A percentile compares a stretch with the other conserved stretches of the same genome.
Conservation (phyloP, 2,113 vertebrate species). For the Stictonetta naevosa region DNA sequence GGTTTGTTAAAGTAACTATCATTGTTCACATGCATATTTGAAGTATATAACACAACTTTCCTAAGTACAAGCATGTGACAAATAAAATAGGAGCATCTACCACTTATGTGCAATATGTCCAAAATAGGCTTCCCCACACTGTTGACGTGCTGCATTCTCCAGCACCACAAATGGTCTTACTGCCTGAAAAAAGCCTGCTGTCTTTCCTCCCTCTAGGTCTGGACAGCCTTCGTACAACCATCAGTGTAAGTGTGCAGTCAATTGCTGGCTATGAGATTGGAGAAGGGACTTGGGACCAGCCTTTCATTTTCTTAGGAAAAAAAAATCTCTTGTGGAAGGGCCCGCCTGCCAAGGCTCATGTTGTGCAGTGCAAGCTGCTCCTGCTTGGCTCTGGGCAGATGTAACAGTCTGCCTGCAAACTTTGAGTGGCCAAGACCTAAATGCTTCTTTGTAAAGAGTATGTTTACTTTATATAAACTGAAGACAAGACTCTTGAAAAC, state of each 20-base stretch:
- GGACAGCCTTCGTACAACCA: accelerated
- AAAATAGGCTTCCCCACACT: background rate
- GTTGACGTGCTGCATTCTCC: background rate
- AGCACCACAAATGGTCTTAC: background rate
- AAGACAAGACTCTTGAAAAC: background rate
- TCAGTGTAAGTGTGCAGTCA: accelerated
- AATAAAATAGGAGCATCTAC: background rate
- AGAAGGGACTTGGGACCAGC: background rate
- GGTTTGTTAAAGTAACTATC: background rate
- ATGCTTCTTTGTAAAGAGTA: background rate
- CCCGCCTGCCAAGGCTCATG: background rate
- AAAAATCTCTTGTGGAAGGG: background rate
- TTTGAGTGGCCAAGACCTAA: background rate
- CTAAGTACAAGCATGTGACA: background rate
- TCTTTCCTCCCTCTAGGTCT: background rate
- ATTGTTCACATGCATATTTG: background rate
- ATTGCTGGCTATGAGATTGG: background rate
- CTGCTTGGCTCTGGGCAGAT: background rate
- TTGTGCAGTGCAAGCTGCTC: background rate
- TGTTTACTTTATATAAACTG: background rate
- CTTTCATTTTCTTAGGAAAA: background rate
- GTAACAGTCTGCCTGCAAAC: background rate
- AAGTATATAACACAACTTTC: background rate
- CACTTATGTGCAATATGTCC: background rate
- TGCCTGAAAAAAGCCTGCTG: background rate